phyloP scores from a whole-genome alignment of 2,797 vertebrate genomes.

The Poecilia gillii region DNA sequence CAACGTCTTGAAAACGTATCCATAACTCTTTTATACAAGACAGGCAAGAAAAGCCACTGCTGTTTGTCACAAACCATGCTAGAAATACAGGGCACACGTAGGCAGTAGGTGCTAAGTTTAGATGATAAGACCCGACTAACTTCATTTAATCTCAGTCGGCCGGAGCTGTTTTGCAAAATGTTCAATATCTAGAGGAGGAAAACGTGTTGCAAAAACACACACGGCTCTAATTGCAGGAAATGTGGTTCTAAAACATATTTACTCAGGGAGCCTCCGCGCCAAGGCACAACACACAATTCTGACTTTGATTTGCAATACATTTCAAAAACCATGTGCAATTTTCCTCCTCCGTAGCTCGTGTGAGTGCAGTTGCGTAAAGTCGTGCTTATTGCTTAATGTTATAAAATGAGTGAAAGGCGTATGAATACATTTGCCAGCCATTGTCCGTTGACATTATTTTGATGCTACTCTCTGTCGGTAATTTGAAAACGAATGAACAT shows the following conservation, averaged over 20 bases:
- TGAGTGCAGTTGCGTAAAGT: neutral
- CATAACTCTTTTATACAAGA: neutral
- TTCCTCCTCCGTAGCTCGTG: neutral
- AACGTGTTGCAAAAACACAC: neutral
- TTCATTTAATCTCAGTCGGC: neutral
- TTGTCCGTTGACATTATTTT: neutral
- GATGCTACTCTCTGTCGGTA: neutral
- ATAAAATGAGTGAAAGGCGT: neutral
- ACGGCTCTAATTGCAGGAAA: neutral
- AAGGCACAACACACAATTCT: neutral
- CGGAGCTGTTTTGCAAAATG: neutral
- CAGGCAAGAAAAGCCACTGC: neutral
- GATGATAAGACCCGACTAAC: neutral
- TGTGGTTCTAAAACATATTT: neutral
- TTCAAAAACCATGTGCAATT: neutral
- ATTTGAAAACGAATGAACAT: neutral
- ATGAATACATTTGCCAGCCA: neutral
- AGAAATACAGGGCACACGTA: neutral
- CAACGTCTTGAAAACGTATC: neutral
- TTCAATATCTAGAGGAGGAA: neutral
- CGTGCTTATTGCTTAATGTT: neutral
- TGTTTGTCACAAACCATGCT: neutral
- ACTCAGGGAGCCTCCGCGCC: neutral
- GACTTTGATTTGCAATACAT: neutral
- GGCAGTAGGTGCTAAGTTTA: neutral